phyloP scores from a whole-genome alignment of 2,888 invertebrate species.

The Pammene aurita region DNA sequence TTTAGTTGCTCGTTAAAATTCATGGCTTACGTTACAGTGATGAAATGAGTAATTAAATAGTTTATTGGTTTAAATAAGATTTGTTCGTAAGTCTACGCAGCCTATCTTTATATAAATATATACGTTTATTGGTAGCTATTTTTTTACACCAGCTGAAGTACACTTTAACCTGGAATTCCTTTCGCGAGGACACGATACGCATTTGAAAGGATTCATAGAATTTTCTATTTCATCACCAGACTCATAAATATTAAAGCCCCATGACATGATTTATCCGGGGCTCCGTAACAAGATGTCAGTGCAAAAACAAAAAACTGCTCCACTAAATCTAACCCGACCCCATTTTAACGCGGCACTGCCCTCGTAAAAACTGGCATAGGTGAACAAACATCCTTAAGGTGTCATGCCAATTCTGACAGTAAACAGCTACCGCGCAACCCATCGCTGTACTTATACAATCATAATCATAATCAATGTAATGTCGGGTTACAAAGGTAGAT shows the following conservation, averaged over 20 bases:
- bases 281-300: constrained; percentile 32
- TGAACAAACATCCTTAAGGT: constrained; percentile 13
- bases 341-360: constrained; percentile 29
- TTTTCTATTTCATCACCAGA: no score
- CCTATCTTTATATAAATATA: no score
- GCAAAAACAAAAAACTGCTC: constrained; percentile 5
- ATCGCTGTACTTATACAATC: no score
- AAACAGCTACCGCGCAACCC: no score
- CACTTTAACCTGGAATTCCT: no score
- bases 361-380: constrained; percentile 32
- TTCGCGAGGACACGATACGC: no score
- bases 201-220: no score
- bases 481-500: no score
- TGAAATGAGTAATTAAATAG: constrained; percentile 3
- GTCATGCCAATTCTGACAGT: constrained; percentile 18
- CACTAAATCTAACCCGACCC: constrained; percentile 33
- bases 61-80: neutral
- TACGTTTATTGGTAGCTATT: no score
- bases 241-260: neutral
- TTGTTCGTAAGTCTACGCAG: no score
- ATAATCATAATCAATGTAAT: no score
- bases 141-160: no score
- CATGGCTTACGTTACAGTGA: neutral
- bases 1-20: neutral
- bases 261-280: constrained; percentile 15